phyloP scores from a whole-genome alignment of 2,888 invertebrate species.

The Lycocerus yunnanus region DNA sequence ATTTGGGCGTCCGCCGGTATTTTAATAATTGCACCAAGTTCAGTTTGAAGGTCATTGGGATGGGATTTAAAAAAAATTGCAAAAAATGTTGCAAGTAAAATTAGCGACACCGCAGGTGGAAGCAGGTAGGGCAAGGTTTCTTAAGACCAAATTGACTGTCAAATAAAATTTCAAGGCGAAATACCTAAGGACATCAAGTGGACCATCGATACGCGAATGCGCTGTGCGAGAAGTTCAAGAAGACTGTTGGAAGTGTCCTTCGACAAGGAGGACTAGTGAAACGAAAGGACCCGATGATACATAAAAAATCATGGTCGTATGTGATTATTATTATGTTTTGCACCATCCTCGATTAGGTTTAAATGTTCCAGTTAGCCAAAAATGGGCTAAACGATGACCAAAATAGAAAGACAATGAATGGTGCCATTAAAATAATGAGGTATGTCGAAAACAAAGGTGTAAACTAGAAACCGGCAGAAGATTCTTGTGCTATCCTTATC shows the following conservation, averaged over 20 bases:
- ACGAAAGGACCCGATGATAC: neutral
- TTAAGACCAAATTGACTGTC: neutral
- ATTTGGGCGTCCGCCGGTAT: too few relatives aligned
- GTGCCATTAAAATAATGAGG: neutral
- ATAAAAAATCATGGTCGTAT: too few relatives aligned
- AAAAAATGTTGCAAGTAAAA: neutral
- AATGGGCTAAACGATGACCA: neutral
- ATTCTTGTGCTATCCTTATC: neutral
- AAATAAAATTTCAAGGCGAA: neutral
- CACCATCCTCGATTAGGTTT: too few relatives aligned
- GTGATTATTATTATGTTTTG: too few relatives aligned
- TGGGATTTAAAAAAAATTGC: neutral
- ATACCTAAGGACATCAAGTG: neutral
- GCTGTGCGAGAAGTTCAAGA: neutral
- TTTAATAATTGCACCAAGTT: too few relatives aligned
- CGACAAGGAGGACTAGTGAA: neutral
- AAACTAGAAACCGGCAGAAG: neutral
- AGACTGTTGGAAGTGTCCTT: neutral
- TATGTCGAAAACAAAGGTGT: slow-evolving; percentile 1
- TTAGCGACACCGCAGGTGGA: neutral
- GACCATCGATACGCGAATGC: neutral
- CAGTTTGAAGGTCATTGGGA: neutral
- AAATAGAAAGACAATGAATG: neutral
- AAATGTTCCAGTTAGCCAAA: neutral
- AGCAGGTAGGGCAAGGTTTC: neutral